A percentile compares a stretch with the other conserved stretches of the same genome.
Conservation (phyloP, 2,888 invertebrate species). For the Diarsia dahlii region DNA sequence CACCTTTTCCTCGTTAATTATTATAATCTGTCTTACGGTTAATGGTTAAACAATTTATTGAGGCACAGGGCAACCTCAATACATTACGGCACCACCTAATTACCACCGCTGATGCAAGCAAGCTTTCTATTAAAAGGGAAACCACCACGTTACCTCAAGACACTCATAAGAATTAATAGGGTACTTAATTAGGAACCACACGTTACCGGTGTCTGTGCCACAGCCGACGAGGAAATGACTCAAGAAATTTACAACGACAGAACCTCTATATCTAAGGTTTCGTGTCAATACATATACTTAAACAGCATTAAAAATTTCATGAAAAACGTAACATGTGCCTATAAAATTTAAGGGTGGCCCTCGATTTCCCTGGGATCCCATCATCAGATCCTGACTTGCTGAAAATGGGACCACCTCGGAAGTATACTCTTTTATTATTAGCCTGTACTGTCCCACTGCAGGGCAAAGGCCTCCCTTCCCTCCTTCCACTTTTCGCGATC, state of each 20-base stretch:
- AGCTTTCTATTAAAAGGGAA: conserved; percentile 8
- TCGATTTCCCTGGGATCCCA: no score
- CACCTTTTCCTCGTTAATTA: neutral
- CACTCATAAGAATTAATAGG: conserved; percentile 23
- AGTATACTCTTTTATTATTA: no score
- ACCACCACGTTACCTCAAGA: conserved; percentile 26
- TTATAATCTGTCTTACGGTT: neutral
- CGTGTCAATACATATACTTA: neutral
- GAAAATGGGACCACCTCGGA: no score
- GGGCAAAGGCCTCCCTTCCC: no score
- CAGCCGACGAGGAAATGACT: neutral
- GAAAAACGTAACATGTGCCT: no score
- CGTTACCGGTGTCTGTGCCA: neutral
- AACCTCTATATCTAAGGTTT: no score
- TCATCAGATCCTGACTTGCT: no score
- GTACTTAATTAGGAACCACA: conserved; percentile 16
- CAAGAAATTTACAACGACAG: neutral
- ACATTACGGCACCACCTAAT: conserved; percentile 8
- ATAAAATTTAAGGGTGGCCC: no score
- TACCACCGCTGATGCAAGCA: neutral
- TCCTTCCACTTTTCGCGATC: no score
- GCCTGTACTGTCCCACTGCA: no score
- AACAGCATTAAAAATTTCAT: no score
- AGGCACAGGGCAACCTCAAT: neutral
- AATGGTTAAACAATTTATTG: neutral